These are phyloP conservation scores for Drosophila tsacasi DNA, from an alignment of 1,140 invertebrate species.

Conservation along the genomic window DNA sequence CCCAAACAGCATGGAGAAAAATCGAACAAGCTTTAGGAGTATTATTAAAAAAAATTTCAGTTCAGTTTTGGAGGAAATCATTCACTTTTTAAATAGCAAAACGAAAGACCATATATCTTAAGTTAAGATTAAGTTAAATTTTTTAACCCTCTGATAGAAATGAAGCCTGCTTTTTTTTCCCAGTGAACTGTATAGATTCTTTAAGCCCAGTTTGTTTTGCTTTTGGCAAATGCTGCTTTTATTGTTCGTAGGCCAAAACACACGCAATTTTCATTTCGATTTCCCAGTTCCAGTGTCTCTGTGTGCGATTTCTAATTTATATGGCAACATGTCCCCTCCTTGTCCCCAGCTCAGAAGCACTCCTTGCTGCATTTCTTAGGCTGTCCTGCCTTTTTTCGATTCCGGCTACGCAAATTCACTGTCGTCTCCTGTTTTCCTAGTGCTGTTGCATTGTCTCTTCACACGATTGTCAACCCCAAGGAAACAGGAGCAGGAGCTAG, in stretches of 20 bases:
- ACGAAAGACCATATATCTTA: too few relatives aligned
- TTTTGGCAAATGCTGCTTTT: constrained; percentile 17
- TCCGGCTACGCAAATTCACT: constrained; percentile 69
- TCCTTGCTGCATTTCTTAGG: constrained; percentile 64
- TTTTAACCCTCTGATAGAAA: background rate
- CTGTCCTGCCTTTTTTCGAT: constrained; percentile 59
- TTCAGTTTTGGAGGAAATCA: background rate
- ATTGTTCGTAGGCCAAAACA: constrained; percentile 56
- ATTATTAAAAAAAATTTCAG: background rate
- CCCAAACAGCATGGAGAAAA: constrained; percentile 15
- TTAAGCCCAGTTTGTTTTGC: constrained; percentile 36
- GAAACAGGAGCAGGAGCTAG: constrained; percentile 6
- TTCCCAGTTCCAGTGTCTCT: constrained; percentile 22
- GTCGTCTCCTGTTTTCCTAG: constrained; percentile 19
- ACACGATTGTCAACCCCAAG: constrained; percentile 75
- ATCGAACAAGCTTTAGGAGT: background rate
- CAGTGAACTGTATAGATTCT: constrained; percentile 10
- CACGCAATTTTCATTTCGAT: constrained; percentile 73
- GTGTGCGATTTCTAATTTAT: constrained; percentile 70
- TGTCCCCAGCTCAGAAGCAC: background rate
- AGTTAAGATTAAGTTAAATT: too few relatives aligned
- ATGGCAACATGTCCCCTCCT: constrained; percentile 60
- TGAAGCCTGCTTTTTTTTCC: rapidly evolving
- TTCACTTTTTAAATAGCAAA: background rate
- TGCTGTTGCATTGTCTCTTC: constrained; percentile 66